These are phyloP conservation scores for Zonotrichia leucophrys DNA, from an alignment of 2,113 vertebrate species.

Conservation along the genomic window DNA sequence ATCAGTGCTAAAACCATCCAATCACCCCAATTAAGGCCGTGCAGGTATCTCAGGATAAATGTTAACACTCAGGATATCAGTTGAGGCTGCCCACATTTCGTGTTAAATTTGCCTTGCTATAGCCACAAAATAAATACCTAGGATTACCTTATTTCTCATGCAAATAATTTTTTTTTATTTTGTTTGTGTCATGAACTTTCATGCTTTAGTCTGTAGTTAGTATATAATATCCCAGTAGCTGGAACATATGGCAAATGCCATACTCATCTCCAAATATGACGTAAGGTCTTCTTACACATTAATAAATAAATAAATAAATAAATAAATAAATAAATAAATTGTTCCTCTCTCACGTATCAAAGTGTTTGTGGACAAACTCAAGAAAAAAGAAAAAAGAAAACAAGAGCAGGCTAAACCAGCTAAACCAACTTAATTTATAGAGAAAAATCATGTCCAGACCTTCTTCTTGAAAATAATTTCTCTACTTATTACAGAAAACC, in stretches of 20 bases:
- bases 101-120: background rate
- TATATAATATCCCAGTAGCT: background rate
- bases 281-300: background rate
- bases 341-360: background rate
- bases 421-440: background rate
- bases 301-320: background rate
- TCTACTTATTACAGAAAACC: accelerated
- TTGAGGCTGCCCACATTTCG: background rate
- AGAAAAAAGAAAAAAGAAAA: too few species aligned
- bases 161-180: background rate
- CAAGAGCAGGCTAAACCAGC: background rate
- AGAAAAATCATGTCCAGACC: background rate
- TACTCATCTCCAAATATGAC: background rate
- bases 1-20: background rate
- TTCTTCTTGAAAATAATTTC: background rate
- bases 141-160: background rate
- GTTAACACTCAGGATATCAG: background rate
- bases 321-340: too few species aligned
- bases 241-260: background rate
- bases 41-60: background rate
- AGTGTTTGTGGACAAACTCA: accelerated
- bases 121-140: background rate
- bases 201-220: accelerated
- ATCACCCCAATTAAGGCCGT: accelerated
- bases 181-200: background rate